These are phyloP conservation scores for Saccopteryx bilineata DNA, from an alignment of 2,113 vertebrate genomes.

Conservation along the genomic window DNA sequence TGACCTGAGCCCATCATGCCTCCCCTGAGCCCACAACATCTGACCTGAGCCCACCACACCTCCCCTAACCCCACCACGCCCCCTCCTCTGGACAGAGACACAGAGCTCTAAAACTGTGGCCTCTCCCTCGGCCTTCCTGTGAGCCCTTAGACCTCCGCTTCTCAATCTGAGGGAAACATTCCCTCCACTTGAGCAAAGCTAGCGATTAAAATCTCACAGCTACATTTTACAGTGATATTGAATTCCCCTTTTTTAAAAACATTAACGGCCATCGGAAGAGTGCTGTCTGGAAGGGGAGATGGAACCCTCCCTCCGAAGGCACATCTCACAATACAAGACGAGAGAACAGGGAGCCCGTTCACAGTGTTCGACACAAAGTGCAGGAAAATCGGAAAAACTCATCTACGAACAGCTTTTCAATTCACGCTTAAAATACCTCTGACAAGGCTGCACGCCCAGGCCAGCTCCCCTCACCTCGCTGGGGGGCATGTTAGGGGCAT, in stretches of 20 bases:
- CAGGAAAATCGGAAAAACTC: background rate
- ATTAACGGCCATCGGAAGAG: background rate
- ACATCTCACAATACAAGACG: background rate
- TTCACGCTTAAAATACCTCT: background rate
- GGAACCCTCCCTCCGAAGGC: rapidly evolving
- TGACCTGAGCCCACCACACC: too few relatives aligned
- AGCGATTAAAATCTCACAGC: background rate
- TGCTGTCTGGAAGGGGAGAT: background rate
- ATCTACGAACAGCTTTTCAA: background rate
- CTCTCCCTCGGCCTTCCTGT: too few relatives aligned
- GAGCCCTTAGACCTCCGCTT: background rate
- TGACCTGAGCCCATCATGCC: too few relatives aligned
- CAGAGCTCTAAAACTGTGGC: background rate
- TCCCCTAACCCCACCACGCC: background rate
- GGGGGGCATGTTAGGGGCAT: background rate
- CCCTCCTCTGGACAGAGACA: background rate
- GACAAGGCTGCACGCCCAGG: too few relatives aligned
- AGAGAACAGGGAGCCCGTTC: too few relatives aligned
- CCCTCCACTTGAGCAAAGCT: background rate
- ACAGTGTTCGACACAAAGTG: rapidly evolving
- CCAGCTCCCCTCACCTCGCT: background rate
- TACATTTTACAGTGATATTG: background rate
- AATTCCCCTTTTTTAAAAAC: background rate
- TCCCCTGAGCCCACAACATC: too few relatives aligned
- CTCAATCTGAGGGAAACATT: background rate